phyloP scores from a whole-genome alignment of 2,888 invertebrate species.

The Pimpla rufipes region DNA sequence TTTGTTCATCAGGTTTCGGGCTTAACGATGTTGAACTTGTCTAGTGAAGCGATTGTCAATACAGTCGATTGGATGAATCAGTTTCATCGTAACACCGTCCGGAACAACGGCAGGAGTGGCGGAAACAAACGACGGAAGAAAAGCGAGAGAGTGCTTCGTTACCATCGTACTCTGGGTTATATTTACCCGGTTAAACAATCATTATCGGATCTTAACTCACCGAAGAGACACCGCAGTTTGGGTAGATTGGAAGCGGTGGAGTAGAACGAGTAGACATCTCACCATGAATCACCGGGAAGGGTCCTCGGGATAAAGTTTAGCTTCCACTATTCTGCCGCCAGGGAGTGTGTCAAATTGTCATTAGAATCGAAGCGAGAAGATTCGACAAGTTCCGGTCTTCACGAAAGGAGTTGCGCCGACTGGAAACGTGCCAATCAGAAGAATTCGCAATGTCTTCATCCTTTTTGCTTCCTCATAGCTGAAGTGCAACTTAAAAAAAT shows the following conservation, averaged over 20 bases:
- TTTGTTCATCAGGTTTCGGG: background rate
- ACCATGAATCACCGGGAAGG: slow-evolving; percentile 35
- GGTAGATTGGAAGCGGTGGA: slow-evolving; percentile 3
- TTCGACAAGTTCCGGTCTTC: background rate
- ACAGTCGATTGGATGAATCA: background rate
- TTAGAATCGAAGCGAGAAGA: slow-evolving; percentile 24
- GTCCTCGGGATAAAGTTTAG: slow-evolving; percentile 33
- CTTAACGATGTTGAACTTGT: background rate
- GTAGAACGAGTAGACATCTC: slow-evolving; percentile 22
- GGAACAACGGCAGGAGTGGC: background rate
- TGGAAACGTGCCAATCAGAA: background rate
- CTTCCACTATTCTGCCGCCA: slow-evolving; percentile 15
- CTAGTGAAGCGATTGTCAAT: background rate
- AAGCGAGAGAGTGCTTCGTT: background rate
- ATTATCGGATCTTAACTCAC: slow-evolving; percentile 34
- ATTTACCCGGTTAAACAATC: slow-evolving; percentile 46
- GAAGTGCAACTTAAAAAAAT: no score
- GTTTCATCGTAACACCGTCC: no score
- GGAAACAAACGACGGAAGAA: background rate
- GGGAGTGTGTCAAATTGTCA: slow-evolving; percentile 52
- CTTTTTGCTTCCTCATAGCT: background rate
- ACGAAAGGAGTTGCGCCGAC: background rate
- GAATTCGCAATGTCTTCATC: background rate
- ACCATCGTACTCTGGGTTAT: background rate
- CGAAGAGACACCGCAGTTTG: slow-evolving; percentile 17